Evolutionary conservation across 2,888 invertebrate genomes (phyloP).

Genomic region (Caenorhabditis japonica): DNA sequence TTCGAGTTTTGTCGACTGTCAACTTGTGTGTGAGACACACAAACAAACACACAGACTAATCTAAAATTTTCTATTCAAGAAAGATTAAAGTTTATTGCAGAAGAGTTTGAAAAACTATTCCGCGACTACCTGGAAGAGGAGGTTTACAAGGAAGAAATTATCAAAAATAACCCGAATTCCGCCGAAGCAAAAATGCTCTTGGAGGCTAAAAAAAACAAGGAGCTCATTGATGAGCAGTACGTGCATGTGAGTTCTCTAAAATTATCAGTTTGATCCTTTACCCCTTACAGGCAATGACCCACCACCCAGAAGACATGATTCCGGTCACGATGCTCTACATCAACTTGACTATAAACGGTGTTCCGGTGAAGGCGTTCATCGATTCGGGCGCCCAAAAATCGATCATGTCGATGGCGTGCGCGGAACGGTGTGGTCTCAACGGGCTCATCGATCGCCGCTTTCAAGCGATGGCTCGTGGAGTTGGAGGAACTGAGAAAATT

Average conservation of each 20-base stretch:
- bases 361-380: constrained; percentile 96
- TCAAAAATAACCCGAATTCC: constrained; percentile 36
- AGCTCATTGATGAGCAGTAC: constrained; percentile 37
- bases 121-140: constrained; percentile 32
- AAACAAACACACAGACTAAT: too few species aligned
- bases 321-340: constrained; percentile 97
- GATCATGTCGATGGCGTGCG: constrained; percentile 94
- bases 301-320: constrained; percentile 97
- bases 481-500: constrained; percentile 95
- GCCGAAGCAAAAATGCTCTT: constrained; percentile 38
- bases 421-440: constrained; percentile 81
- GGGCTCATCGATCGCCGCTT: constrained; percentile 86
- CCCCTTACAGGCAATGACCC: constrained; percentile 92
- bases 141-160: constrained; percentile 33
- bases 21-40: too few species aligned
- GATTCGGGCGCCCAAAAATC: constrained; percentile 97
- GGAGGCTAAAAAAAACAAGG: constrained; percentile 25
- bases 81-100: too few species aligned
- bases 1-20: too few species aligned
- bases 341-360: constrained; percentile 95
- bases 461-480: constrained; percentile 96
- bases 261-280: too few species aligned
- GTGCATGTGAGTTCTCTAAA: constrained; percentile 21
- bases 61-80: too few species aligned
- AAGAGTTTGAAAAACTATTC: constrained; percentile 33